Base-by-base conservation (phyloP, 2,888 invertebrate genomes). In the Phyllotreta cruciferae region DNA sequence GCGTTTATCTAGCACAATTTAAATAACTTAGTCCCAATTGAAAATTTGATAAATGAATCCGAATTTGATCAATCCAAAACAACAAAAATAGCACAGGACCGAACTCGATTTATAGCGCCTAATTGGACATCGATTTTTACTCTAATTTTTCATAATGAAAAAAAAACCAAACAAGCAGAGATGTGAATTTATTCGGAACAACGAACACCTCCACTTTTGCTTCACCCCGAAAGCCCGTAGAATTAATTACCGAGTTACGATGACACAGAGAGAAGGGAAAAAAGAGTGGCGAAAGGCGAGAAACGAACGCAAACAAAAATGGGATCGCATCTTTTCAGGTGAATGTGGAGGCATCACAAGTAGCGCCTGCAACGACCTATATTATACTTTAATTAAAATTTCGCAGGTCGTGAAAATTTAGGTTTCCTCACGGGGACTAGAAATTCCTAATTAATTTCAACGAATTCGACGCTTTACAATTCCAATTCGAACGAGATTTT, bases 331-430 rank as follows among this genome's bases (percentile, higher is more conserved):
- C 61, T 66, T 66, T 63, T 61, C 45, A 61, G 61, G 60, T 54
- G 47, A 49, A 66, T 24, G 4, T 24, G 24, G n/a, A 24, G 24
- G 63, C 50, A 57, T 54, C 63, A 60, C 57, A 63, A 63, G 65
- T 60, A 55, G 55, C 53, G 24, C 24, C n/a, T n/a, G n/a, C 24
- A 24, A 41, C 64, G 67, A 68, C 67, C 67, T 66, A 68, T 56
- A 68, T 68, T 57, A n/a, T n/a, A 64, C 63, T 66, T 66, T 68
- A 68, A 68, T 68, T 68, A 68, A 68, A 68, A 68, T 62, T 64
- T 53, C 62, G 62, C 60, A 42, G 67, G 52, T 66, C 66, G 50
- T 54, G 65, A 50, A 66, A 64, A 64, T 68, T 66, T 68, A 66
- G 66, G 65, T 60, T 56, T 45, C 49, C 58, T 34, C 49, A 36